Conservation (phyloP, 1,140 invertebrate genomes). For the Temnothorax longispinosus region DNA sequence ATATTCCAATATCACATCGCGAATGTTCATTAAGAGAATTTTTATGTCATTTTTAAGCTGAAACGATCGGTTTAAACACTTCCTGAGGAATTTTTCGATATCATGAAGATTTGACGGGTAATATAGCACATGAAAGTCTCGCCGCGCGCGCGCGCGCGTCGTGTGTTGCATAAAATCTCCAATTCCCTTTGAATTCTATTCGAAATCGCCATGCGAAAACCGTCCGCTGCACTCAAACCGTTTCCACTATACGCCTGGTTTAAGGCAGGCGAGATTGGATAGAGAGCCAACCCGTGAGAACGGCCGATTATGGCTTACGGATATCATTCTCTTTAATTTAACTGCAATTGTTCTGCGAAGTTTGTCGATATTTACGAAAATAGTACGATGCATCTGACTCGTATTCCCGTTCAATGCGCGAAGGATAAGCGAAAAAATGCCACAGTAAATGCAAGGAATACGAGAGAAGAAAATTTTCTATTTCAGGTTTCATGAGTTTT, state of each 20-base stretch:
- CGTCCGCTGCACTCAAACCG: slow-evolving; percentile 32
- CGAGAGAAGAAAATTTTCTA: not conserved
- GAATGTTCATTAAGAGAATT: slow-evolving; percentile 8
- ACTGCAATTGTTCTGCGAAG: slow-evolving; percentile 22
- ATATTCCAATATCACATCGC: not conserved
- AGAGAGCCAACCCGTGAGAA: slow-evolving; percentile 26
- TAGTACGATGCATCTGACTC: not conserved
- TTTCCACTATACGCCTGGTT: slow-evolving; percentile 9
- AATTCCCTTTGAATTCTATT: slow-evolving; percentile 66
- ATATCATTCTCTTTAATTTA: slow-evolving; percentile 51
- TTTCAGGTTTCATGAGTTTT: not conserved
- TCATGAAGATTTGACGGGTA: not conserved
- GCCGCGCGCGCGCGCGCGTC: not conserved
- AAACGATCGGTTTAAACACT: not conserved
- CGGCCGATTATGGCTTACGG: slow-evolving; percentile 34
- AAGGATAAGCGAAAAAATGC: not conserved
- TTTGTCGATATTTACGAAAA: slow-evolving; percentile 22
- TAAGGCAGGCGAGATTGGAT: slow-evolving; percentile 32
- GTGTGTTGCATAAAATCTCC: slow-evolving; percentile 28
- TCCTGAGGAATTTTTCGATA: slow-evolving; percentile 3
- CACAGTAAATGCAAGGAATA: not conserved
- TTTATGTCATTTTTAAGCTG: not conserved
- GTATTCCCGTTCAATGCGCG: not conserved
- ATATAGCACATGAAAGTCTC: not conserved
- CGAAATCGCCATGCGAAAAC: slow-evolving; percentile 35